Percentiles rank a stretch among this genome's conserved stretches.
phyloP scores from a whole-genome alignment of 2,888 invertebrate genomes.

The Amphipoea lucens region DNA sequence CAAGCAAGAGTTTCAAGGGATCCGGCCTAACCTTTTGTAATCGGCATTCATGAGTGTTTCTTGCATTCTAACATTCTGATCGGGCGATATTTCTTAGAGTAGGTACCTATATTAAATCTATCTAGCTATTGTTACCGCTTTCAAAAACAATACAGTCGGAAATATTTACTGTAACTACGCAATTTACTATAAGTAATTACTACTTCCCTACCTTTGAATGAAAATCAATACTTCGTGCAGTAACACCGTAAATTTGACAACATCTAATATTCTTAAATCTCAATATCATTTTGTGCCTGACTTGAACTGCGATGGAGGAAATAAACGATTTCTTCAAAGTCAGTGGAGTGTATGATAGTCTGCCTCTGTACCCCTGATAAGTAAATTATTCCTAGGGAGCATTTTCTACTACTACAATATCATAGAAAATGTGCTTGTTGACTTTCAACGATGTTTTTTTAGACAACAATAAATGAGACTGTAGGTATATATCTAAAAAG shows the following conservation, averaged over 20 bases:
- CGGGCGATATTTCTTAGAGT: not conserved
- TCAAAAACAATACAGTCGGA: not conserved
- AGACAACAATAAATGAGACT: no score
- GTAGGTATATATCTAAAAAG: no score
- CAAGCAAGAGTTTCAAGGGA: not conserved
- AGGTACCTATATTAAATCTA: not conserved
- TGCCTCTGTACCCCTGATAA: not conserved
- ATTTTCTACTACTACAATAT: not conserved
- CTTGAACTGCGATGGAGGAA: conserved; percentile 9
- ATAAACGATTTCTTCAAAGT: conserved; percentile 1
- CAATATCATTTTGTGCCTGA: conserved; percentile 17
- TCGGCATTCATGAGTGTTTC: not conserved
- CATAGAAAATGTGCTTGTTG: not conserved
- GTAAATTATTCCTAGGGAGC: not conserved
- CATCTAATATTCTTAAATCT: not conserved
- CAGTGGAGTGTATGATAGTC: not conserved
- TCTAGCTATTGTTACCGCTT: not conserved
- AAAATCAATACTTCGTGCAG: conserved; percentile 9
- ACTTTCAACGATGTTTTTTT: not conserved
- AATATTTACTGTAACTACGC: not conserved
- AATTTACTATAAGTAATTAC: not conserved
- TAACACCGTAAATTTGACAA: not conserved
- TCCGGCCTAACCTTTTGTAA: conserved; percentile 2
- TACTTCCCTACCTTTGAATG: not conserved
- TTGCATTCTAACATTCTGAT: not conserved